Evolutionary conservation across 2,113 vertebrate genomes (phyloP).

Genomic region (Epinephelus fuscoguttatus): DNA sequence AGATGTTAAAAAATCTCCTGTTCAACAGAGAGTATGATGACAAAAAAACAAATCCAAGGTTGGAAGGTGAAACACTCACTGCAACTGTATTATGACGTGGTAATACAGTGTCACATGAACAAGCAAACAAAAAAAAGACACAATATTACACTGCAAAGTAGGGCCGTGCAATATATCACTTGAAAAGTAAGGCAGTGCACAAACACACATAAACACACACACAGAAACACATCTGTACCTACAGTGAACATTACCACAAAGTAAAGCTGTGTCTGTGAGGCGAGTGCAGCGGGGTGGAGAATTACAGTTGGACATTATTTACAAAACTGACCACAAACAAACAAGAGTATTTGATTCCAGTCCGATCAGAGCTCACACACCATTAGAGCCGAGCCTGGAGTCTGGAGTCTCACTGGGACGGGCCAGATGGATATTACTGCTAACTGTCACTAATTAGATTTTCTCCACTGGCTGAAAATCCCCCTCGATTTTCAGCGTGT

Average conservation of each 20-base stretch:
- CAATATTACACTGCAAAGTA: conserved; percentile 8
- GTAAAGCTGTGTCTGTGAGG: conserved; percentile 82
- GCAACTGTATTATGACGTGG: not conserved
- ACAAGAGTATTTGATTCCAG: conserved; percentile 3
- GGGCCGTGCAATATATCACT: no score
- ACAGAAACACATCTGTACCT: conserved; percentile 75
- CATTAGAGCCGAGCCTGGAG: conserved; percentile 25
- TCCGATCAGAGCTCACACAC: conserved; percentile 19
- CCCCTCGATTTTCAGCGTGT: conserved; percentile 49
- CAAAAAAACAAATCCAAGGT: not conserved
- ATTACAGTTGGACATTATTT: conserved; percentile 33
- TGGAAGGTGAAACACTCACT: not conserved
- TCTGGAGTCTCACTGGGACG: conserved; percentile 44
- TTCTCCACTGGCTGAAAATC: conserved; percentile 70
- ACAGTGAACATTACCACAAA: conserved; percentile 91
- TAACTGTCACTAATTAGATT: conserved; percentile 76
- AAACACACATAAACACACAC: conserved; percentile 32
- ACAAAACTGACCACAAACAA: conserved; percentile 52
- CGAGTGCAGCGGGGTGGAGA: conserved; percentile 17
- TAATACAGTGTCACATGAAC: not conserved
- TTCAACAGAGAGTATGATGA: not conserved
- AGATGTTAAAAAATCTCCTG: not conserved
- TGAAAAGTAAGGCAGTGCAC: not conserved
- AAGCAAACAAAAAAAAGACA: not conserved
- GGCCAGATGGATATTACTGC: conserved; percentile 64